These are phyloP conservation scores for Poliocrania exsul DNA, from an alignment of 2,797 vertebrate genomes.

Conservation along the genomic window DNA sequence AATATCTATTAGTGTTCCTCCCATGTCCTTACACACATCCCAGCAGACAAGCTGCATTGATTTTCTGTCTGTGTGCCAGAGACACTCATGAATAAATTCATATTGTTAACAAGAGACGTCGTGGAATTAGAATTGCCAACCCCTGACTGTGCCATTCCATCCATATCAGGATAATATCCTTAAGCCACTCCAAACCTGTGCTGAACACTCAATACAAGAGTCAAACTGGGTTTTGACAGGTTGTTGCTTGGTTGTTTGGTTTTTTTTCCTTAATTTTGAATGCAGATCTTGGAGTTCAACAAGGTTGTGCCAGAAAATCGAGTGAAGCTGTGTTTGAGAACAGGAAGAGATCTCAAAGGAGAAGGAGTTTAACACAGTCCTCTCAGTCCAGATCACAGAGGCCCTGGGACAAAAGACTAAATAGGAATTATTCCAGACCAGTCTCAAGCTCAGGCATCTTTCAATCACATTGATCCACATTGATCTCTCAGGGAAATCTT, in stretches of 20 bases:
- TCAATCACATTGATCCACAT: background rate
- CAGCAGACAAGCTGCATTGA: slow-evolving; percentile 4
- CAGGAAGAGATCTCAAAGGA: slow-evolving; percentile 30
- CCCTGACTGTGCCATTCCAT: background rate
- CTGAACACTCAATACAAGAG: background rate
- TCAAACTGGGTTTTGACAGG: background rate
- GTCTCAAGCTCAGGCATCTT: background rate
- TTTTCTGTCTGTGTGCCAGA: background rate
- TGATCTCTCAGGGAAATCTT: background rate
- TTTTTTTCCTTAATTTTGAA: background rate
- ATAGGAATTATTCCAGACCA: background rate
- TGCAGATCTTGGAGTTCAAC: background rate
- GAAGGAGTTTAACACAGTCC: background rate
- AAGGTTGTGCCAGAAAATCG: background rate
- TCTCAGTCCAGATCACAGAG: background rate
- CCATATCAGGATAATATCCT: background rate
- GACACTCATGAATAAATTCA: slow-evolving; percentile 38
- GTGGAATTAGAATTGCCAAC: slow-evolving; percentile 2
- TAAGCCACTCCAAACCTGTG: background rate
- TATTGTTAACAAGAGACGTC: background rate
- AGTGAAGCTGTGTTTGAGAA: background rate
- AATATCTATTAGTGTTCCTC: background rate
- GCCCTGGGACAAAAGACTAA: background rate
- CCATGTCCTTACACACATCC: background rate
- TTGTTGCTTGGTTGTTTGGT: background rate